A percentile compares a stretch with the other conserved stretches of the same genome.
Evolutionary conservation across 2,797 vertebrate species (phyloP).

Genomic region (Premnoplex brunnescens): DNA sequence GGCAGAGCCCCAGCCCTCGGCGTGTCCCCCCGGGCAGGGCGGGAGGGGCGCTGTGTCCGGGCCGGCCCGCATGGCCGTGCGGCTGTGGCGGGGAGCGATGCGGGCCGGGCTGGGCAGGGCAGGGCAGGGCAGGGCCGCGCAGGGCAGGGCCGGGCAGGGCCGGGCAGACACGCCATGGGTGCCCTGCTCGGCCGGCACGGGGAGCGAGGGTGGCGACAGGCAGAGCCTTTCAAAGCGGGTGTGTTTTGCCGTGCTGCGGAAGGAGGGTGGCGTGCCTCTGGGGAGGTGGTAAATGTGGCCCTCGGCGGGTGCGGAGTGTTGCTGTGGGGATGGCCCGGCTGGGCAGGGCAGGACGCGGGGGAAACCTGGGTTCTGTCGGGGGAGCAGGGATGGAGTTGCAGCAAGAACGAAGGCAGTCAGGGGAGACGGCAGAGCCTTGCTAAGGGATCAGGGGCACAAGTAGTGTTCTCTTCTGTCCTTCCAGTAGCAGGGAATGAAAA

Average conservation of each 20-base stretch:
- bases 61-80: too few relatives aligned
- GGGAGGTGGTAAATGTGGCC: too few relatives aligned
- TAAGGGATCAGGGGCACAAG: not conserved
- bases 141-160: too few relatives aligned
- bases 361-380: not conserved
- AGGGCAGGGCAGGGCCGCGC: too few relatives aligned
- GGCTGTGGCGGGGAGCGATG: too few relatives aligned
- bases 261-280: fast-evolving
- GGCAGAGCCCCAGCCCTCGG: too few relatives aligned
- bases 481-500: not conserved
- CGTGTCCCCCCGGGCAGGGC: too few relatives aligned
- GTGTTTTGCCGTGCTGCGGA: fast-evolving
- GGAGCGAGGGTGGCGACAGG: too few relatives aligned
- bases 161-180: too few relatives aligned
- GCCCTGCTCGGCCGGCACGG: not conserved
- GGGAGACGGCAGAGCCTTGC: not conserved
- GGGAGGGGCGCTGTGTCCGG: too few relatives aligned
- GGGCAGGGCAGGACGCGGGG: fast-evolving
- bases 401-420: fast-evolving
- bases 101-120: too few relatives aligned
- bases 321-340: fast-evolving
- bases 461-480: not conserved
- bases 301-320: fast-evolving
- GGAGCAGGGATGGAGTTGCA: not conserved
- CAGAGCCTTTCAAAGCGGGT: not conserved